Percentiles rank a stretch among this genome's conserved stretches.
phyloP scores from a whole-genome alignment of 2,797 vertebrate genomes.

The Spinibarbus caldwelli region DNA sequence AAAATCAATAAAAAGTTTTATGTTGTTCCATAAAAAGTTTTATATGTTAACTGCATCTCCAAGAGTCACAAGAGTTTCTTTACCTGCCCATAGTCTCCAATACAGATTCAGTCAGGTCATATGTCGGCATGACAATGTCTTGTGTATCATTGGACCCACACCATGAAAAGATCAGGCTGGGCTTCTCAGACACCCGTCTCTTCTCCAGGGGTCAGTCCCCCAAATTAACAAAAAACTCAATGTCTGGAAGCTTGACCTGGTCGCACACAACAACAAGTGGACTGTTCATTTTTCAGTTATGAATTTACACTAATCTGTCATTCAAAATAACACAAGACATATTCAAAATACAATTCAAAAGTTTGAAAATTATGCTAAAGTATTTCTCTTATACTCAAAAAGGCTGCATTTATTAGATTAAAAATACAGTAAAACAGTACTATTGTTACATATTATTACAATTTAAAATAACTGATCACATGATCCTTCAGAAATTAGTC shows the following conservation, averaged over 20 bases:
- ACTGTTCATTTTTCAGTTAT: not conserved
- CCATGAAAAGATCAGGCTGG: conserved; percentile 97
- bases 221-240: conserved; percentile 97
- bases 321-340: not conserved
- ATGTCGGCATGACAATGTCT: conserved; percentile 98
- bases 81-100: conserved; percentile 98
- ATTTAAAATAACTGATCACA: not conserved
- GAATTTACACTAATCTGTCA: not conserved
- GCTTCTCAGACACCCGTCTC: conserved; percentile 78
- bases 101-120: conserved; percentile 95
- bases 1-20: conserved; percentile 11
- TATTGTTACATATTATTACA: not conserved
- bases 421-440: not conserved
- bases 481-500: not conserved
- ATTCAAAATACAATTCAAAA: not conserved
- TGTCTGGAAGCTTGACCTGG: conserved; percentile 91
- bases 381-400: not conserved
- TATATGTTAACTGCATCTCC: not conserved
- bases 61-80: conserved; percentile 53
- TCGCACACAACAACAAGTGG: conserved; percentile 30
- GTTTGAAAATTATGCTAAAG: not conserved
- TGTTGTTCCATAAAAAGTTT: conserved; percentile 1
- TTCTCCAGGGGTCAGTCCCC: conserved; percentile 98
- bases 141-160: conserved; percentile 93
- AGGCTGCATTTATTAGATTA: not conserved